Percentiles rank a stretch among this genome's conserved stretches.
Evolutionary conservation across 1,140 invertebrate species (phyloP).

Genomic region (Bombus difficillimus): DNA sequence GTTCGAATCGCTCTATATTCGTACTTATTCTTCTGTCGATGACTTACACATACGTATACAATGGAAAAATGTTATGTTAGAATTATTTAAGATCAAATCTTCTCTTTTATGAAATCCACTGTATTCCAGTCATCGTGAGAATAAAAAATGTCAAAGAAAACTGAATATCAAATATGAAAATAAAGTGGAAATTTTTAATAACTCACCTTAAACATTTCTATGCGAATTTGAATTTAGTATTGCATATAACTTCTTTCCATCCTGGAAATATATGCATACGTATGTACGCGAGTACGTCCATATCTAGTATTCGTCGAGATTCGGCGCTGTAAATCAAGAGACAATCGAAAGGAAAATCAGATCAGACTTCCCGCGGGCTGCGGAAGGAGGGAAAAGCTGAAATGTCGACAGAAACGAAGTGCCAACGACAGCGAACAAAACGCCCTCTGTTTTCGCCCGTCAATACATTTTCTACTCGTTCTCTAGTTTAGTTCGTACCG

Average conservation of each 20-base stretch:
- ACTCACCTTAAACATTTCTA: too few species aligned
- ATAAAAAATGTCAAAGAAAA: too few species aligned
- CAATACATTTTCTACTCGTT: conserved; percentile 22
- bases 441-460: conserved; percentile 27
- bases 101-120: too few species aligned
- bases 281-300: too few species aligned
- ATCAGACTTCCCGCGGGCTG: conserved; percentile 2
- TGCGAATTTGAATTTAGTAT: too few species aligned
- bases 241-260: too few species aligned
- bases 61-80: too few species aligned
- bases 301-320: neutral
- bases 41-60: neutral
- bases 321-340: conserved; percentile 42
- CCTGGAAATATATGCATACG: neutral
- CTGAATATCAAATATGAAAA: too few species aligned
- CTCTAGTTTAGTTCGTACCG: neutral
- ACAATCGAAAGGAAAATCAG: conserved; percentile 58
- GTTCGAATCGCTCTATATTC: neutral
- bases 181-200: too few species aligned
- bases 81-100: too few species aligned
- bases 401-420: conserved; percentile 35
- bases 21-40: neutral
- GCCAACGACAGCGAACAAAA: conserved; percentile 40
- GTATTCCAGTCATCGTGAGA: too few species aligned
- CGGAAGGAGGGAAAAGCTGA: neutral